Conservation (phyloP, 1,140 invertebrate genomes). For the Rhyacophila brunnea region DNA sequence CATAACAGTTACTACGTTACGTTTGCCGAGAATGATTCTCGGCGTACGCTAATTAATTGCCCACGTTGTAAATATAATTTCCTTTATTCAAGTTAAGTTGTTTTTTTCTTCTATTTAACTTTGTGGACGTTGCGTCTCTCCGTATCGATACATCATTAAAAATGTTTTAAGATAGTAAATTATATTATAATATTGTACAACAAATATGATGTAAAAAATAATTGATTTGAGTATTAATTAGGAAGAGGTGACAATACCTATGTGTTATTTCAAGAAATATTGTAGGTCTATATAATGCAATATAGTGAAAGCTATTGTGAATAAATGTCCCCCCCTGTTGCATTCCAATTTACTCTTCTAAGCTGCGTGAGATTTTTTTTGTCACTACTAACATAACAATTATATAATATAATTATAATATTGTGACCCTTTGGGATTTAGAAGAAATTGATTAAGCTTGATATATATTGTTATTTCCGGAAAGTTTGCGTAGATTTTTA, state of each 20-base stretch:
- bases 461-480: background rate
- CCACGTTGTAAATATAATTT: too few species aligned
- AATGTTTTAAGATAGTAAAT: background rate
- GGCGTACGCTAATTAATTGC: too few species aligned
- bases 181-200: background rate
- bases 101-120: background rate
- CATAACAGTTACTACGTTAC: too few species aligned
- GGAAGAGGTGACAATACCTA: conserved; percentile 34
- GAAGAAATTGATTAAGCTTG: background rate
- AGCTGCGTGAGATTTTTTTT: conserved; percentile 12
- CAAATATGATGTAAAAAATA: conserved; percentile 7
- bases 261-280: conserved; percentile 15
- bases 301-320: conserved; percentile 27
- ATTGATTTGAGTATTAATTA: conserved; percentile 15
- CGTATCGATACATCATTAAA: background rate
- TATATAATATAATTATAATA: conserved; percentile 11
- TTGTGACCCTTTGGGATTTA: background rate
- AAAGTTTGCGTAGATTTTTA: background rate
- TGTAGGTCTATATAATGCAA: conserved; percentile 26
- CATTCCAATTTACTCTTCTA: conserved; percentile 33
- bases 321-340: conserved; percentile 28
- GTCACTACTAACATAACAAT: conserved; percentile 11
- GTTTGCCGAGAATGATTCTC: too few species aligned
- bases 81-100: too few species aligned
- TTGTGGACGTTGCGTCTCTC: background rate